Conservation (phyloP, 2,113 vertebrate species). For the Caranx melampygus region DNA sequence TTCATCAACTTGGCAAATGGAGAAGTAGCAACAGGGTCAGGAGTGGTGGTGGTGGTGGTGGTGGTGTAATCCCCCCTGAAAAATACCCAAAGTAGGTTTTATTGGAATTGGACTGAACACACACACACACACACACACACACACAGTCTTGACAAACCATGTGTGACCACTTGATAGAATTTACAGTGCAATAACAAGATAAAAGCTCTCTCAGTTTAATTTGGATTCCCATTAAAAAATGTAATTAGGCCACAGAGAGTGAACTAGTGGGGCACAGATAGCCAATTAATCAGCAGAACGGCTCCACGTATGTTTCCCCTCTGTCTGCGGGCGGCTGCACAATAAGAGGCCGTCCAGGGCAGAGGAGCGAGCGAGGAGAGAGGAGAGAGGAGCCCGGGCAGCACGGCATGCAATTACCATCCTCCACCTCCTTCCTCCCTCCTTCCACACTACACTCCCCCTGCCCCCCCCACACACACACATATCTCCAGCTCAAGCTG, state of each 20-base stretch:
- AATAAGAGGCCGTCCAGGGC: conserved; percentile 19
- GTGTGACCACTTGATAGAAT: conserved; percentile 56
- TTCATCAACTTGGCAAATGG: background rate
- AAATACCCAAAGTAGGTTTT: conserved; percentile 5
- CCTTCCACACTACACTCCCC: no score
- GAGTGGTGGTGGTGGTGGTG: background rate
- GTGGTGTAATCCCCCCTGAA: background rate
- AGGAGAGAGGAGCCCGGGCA: background rate
- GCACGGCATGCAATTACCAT: conserved; percentile 20
- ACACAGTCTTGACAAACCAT: conserved; percentile 21
- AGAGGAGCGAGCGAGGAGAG: background rate
- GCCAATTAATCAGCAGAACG: conserved; percentile 51
- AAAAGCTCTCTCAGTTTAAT: conserved; percentile 61
- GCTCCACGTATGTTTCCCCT: conserved; percentile 27
- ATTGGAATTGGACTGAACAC: background rate
- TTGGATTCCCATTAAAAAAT: conserved; percentile 61
- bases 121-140: conserved; percentile 2
- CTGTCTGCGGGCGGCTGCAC: background rate
- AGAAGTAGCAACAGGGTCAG: background rate
- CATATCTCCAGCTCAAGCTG: conserved; percentile 12
- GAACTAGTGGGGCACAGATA: conserved; percentile 30
- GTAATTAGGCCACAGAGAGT: conserved; percentile 50
- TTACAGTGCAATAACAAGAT: conserved; percentile 57
- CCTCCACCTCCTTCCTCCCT: background rate
- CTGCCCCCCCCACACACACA: no score